Evolutionary conservation across 2,888 invertebrate genomes (phyloP), one percentile per base, ranked within the genome.

Genomic region (Thumatha senex): DNA sequence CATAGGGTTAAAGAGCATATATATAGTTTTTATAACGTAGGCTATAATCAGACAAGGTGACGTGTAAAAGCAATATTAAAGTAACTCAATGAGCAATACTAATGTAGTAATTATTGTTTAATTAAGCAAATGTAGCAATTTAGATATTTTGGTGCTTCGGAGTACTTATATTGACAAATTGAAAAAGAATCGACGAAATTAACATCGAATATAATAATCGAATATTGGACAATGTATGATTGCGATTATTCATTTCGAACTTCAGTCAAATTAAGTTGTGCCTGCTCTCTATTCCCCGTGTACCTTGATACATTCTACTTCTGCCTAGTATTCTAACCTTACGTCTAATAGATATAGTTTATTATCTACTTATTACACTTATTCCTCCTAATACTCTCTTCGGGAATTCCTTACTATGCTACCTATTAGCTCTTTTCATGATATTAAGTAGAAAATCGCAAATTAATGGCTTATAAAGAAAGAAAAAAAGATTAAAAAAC

Each of bases 21-120:
- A 66, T 59, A 63, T 82, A 76, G 76, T 78, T 80, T 79, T 81
- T 79, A 77, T 73, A 76, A 71, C 60, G 67, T 65, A 72, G 67
- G 69, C 36, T 57, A 58, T 66, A 70, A 24, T 69, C 61, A 69
- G 79, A 82, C 80, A 80, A 82, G 84, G 82, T 84, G 74, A 84
- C 86, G 88, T 84, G 82, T 81, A 56, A 71, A 89, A 90, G 90
- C 90, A 90, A 90, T 90, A 90, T 86, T 63, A 47, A 84, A 69
- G 84, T 85, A 86, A 90, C 81, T 76, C 64, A 62, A 85, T 84
- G 86, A 91, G 90, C 89, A 90, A 90, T 90, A 91, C 70, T 86
- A 86, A 53, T 58, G 70, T 89, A 89, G 81, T 75, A 67, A 74
- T 78, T 77, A 81, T 82, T 70, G 70, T 80, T 78, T 82, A 83